Evolutionary conservation across 2,797 vertebrate genomes (phyloP).

Genomic region (Mus spretus): DNA sequence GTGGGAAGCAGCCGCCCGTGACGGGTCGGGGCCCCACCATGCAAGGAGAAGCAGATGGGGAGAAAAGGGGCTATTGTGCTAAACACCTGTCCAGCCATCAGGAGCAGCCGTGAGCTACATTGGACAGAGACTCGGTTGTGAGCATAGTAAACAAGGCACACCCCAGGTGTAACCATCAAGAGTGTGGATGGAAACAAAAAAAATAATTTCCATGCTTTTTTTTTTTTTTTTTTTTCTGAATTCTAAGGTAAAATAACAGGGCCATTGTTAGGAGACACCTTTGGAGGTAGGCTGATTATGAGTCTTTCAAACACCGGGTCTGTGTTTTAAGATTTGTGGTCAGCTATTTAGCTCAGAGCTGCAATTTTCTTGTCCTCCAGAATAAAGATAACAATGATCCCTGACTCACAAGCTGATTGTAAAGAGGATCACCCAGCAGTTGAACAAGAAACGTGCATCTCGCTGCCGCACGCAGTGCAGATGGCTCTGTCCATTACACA

Average conservation of each 20-base stretch:
- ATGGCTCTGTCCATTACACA: not conserved
- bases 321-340: conserved; percentile 58
- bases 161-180: not conserved
- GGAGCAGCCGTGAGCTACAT: not conserved
- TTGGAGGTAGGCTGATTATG: conserved; percentile 9
- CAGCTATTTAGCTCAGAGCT: conserved; percentile 53
- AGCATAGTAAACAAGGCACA: not conserved
- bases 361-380: conserved; percentile 47
- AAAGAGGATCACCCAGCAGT: not conserved
- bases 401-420: not conserved
- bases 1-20: conserved; percentile 73
- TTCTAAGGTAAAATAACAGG: conserved; percentile 21
- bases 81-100: conserved; percentile 74
- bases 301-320: conserved; percentile 33
- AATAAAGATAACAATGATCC: not conserved
- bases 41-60: conserved; percentile 72
- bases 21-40: not conserved
- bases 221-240: not conserved
- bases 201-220: not conserved
- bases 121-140: conserved; percentile 35
- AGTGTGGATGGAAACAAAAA: not conserved
- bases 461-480: not conserved
- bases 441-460: not conserved
- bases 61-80: conserved; percentile 65
- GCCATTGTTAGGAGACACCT: conserved; percentile 1